Evolutionary conservation across 2,113 vertebrate genomes (phyloP), one percentile per base, ranked within the genome.

Genomic region (Abramis brama): DNA sequence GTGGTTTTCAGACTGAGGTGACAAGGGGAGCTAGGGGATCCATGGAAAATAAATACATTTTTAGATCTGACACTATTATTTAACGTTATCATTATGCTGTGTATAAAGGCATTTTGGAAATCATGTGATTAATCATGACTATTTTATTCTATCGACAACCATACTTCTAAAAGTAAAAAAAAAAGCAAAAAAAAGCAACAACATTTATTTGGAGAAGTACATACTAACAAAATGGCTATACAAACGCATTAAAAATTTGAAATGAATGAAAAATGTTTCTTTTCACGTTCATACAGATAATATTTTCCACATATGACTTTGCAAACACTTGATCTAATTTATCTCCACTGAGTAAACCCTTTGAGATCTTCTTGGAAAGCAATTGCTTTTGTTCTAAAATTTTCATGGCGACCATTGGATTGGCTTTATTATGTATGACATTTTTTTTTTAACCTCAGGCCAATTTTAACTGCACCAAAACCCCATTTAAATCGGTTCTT

Each of bases 401-500:
- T 71, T 86, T 84, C 27, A 81, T 76, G 11, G 47, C 64, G 12
- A 23, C 45, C 4, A 13, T 21, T 19, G 17, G 4, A 57, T 47
- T 36, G 21, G 13, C 15, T 57, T 73, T 57, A 57, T 59, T 83
- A 36, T 13, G 33, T 68, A 68, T 66, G 30, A 21, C 30, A 9
- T 81, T 82, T 36, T 59, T 59, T 79, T 59, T 73, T 73, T 39
- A 5, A 57, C 79, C 30, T 36, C 70, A 52, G 78, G 19, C 55
- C 85, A 86, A 36, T 86, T 59, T 74, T 25, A 59, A 36, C 68
- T 59, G 30, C 52, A 68, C 64, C 27, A 17, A 25, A 73, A 83
- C 19, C 8, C 50, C 68, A 27, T 68, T 73, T 55, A 73, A 73
- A 57, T 62, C 13, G n/a, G 23, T 39, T 47, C 25, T 19, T 57